phyloP scores from a whole-genome alignment of 2,888 invertebrate species.

The Flexamia atlantica region DNA sequence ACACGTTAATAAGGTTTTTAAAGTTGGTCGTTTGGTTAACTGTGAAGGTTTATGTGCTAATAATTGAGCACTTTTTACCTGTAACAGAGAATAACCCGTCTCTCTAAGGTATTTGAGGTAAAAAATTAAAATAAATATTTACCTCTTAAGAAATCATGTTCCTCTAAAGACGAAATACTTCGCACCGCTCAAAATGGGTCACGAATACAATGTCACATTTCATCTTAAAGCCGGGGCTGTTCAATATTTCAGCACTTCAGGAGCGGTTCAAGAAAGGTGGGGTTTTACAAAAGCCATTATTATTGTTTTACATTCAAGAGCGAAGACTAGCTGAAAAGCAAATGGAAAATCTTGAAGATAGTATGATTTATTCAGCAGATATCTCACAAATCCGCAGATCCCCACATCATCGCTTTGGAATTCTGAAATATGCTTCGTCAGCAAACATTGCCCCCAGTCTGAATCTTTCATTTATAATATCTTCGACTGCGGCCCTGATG shows the following conservation, averaged over 20 bases:
- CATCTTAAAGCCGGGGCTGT: constrained; percentile 21
- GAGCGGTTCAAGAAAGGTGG: constrained; percentile 36
- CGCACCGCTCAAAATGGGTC: not conserved
- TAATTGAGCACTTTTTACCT: too few species aligned
- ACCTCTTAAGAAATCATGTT: too few species aligned
- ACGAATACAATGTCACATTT: constrained; percentile 8
- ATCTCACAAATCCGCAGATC: constrained; percentile 55
- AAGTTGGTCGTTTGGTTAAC: too few species aligned
- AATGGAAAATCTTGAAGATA: constrained; percentile 59
- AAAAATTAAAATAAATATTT: too few species aligned
- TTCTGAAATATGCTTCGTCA: constrained; percentile 60
- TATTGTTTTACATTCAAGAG: constrained; percentile 59
- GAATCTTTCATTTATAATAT: constrained; percentile 57
- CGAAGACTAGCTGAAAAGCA: constrained; percentile 56
- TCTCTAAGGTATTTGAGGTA: too few species aligned
- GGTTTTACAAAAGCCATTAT: constrained; percentile 60
- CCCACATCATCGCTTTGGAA: constrained; percentile 57
- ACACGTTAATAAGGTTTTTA: too few species aligned
- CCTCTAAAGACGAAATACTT: too few species aligned
- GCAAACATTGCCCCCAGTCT: constrained; percentile 56
- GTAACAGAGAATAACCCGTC: too few species aligned
- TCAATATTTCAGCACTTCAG: constrained; percentile 34
- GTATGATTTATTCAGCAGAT: constrained; percentile 59
- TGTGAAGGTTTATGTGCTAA: too few species aligned
- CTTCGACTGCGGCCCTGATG: constrained; percentile 29